These are phyloP conservation scores for Drosophila demipolita DNA, from an alignment of 2,888 invertebrate species.

Conservation along the genomic window DNA sequence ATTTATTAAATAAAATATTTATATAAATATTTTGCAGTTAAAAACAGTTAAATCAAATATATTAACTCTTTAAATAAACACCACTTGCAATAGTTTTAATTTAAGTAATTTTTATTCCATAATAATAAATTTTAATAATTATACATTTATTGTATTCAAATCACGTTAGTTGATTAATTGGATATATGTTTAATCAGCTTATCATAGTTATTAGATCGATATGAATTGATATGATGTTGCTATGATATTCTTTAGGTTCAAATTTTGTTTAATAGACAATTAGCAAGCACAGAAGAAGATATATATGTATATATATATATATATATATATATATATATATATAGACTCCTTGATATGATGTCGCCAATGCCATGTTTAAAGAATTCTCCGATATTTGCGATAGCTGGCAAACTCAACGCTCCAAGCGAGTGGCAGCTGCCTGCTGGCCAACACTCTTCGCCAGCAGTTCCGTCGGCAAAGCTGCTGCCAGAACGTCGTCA, in stretches of 20 bases:
- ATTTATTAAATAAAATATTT: no score
- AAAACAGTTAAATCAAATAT: not conserved
- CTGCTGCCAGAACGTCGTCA: constrained; percentile 59
- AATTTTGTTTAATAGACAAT: constrained; percentile 25
- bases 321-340: not conserved
- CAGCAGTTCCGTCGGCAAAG: constrained; percentile 66
- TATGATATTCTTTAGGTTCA: constrained; percentile 78
- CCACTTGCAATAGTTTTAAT: not conserved
- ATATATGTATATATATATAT: not conserved
- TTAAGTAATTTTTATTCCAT: constrained; percentile 8
- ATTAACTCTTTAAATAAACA: not conserved
- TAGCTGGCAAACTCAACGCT: constrained; percentile 54
- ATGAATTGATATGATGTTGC: constrained; percentile 78
- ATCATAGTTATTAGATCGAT: constrained; percentile 61
- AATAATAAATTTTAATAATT: constrained; percentile 11
- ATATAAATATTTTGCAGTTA: not conserved
- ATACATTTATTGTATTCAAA: constrained; percentile 48
- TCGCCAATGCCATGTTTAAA: constrained; percentile 21
- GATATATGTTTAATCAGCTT: constrained; percentile 48
- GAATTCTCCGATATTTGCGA: constrained; percentile 58
- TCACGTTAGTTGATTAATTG: constrained; percentile 54
- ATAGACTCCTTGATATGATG: constrained; percentile 2
- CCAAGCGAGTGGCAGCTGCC: constrained; percentile 61
- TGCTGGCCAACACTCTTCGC: constrained; percentile 10
- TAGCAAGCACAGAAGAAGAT: constrained; percentile 15